Evolutionary conservation across 1,140 invertebrate genomes (phyloP), one percentile per base, ranked within the genome.

Genomic region (Calliopsis andreniformis): DNA sequence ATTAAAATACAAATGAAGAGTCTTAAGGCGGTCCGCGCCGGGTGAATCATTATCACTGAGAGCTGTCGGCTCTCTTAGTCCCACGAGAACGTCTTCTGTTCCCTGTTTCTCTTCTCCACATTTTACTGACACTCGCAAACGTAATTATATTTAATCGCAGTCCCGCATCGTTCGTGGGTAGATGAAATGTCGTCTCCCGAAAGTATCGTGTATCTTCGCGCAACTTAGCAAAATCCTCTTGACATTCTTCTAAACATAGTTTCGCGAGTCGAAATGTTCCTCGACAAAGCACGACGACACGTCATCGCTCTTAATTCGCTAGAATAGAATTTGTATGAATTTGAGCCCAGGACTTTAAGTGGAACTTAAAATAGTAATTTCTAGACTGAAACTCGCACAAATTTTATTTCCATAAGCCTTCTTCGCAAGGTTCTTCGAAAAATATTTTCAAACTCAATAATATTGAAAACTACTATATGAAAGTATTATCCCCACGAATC

Each of bases 1-100:
- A 92, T 92, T 92, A 92, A 92, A 92, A 92, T 92, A 92, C 90
- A 92, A 92, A 92, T 92, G 91, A 92, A 90, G 88, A 92, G 89
- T 89, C 87, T 91, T 90, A 89, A 88, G 88, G 82, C 78, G 85
- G 82, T 84, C 82, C 77, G 73, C 82, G 69, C 79, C 82, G 78
- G 86, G 82, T 87, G 89, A 90, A 87, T 91, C 91, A 92, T 92
- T 91, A 92, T 92, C 91, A 86, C 86, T 70, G 53, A 83, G 76
- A 83, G 76, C 76, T 82, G 87, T 83, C 83, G 75, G 78, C 56
- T 69, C 85, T 86, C 61, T 72, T 58, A 66, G 61, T 80, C 77
- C 76, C 75, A 35, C 72, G 53, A 62, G 70, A 43, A 72, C 23
- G 45, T 45, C 79, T 82, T 61, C 67, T 75, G 70, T 76, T 68